phyloP scores from a whole-genome alignment of 2,113 vertebrate species.

The Mesoclemmys tuberculata region DNA sequence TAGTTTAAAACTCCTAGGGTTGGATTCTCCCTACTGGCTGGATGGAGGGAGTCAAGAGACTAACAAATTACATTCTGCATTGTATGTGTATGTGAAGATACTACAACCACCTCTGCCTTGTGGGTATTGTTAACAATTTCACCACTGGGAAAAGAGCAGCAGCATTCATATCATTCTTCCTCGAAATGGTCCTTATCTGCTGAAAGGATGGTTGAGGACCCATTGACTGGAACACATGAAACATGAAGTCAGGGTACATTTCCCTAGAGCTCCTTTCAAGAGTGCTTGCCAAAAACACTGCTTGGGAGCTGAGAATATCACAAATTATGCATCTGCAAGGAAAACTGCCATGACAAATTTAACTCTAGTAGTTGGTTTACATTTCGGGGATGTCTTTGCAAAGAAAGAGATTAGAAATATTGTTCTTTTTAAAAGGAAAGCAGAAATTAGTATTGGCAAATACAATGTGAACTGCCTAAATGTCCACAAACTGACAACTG shows the following conservation, averaged over 20 bases:
- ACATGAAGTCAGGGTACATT: background rate
- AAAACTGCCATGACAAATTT: background rate
- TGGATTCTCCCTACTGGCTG: background rate
- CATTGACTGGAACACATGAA: background rate
- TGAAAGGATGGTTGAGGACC: background rate
- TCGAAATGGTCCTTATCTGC: background rate
- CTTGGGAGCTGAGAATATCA: background rate
- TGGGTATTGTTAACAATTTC: background rate
- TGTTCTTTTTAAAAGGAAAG: background rate
- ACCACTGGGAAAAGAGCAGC: background rate
- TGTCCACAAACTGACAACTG: background rate
- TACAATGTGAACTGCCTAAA: background rate
- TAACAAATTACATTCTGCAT: background rate
- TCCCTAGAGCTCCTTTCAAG: background rate
- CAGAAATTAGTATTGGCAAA: background rate
- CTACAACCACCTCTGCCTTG: background rate
- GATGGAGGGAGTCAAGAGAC: background rate
- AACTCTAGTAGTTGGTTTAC: background rate
- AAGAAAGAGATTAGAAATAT: background rate
- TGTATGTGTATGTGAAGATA: background rate
- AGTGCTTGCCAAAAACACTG: background rate
- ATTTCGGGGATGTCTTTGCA: background rate
- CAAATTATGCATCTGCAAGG: background rate
- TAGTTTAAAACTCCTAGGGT: background rate
- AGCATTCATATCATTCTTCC: background rate